Evolutionary conservation across 2,888 invertebrate species (phyloP), one percentile per base, ranked within the genome.

Genomic region (Dasysyrphus albostriatus): DNA sequence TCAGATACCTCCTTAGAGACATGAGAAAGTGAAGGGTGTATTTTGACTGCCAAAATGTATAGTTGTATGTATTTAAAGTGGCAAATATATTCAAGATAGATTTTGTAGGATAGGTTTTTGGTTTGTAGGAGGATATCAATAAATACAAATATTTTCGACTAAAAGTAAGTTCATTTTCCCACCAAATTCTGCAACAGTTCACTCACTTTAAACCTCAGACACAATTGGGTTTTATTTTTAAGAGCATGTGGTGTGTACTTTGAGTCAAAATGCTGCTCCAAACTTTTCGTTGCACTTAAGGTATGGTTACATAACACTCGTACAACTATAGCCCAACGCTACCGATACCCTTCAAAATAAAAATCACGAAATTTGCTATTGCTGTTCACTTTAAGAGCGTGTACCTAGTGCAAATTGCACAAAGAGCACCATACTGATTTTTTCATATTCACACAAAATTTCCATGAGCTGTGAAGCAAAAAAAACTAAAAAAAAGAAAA

Each of bases 11-110:
- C 37, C n/a, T 47, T 49, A 58, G 49, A 58, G 14, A 42, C n/a
- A 37, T 39, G 54, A 16, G 39, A 0, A 8, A 37, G 19, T 6
- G 14, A 61, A 61, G 6, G 58, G 58, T 42, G 14, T 42, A 39
- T 42, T 42, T 42, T 47, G 8, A 16, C 16, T 47, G 2, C 8
- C 8, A 42, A 42, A 42, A 42, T 14, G 42, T 42, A n/a, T n/a
- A 14, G 14, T 4, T 42, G 65, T 56, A 65, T 82, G 81, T 70
- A 82, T 76, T 61, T 82, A 49, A 82, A 82, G 81, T 82, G 70
- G 76, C 14, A 12, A 9, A 9, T 69, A 54, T 59, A 5, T 42
- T 42, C 2, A n/a, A n/a, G n/a, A n/a, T n/a, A n/a, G n/a, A n/a
- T 39, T 12, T 39, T 12, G 12, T 39, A 39, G 39, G 1, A 12